Evolutionary conservation across 2,888 invertebrate species (phyloP), one percentile per base, ranked within the genome.

Genomic region (Lithophane ornitopus): DNA sequence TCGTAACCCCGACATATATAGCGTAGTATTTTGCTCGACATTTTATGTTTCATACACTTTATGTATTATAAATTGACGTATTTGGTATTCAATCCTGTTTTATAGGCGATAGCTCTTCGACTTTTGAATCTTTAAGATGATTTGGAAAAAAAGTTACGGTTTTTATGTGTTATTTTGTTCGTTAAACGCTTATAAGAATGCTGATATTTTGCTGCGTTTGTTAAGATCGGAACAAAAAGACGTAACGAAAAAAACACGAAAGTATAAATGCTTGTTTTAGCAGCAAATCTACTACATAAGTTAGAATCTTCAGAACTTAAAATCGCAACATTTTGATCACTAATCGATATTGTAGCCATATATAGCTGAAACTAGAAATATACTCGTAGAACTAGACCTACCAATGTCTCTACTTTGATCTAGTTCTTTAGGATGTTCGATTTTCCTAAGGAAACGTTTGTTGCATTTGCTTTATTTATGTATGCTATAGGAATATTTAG

Each of bases 61-160:
- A 56, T 74, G 74, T 83, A 76, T 85, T 81, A 86, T 80, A 80
- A 78, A 86, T 84, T 74, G 76, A 81, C 78, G 87, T 83, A 67
- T 76, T 80, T 76, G 41, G 62, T 74, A 74, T 78, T 77, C 76
- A 82, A 78, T 78, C 66, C 62, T 44, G 44, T 74, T 81, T 80
- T 86, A 86, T 78, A 39, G 61, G 46, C 56, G 39, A 75, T 74
- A 70, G 61, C n/a, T 67, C 59, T 68, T 74, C 75, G 59, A 67
- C 58, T 78, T 84, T 77, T 54, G 34, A 66, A 66, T 58, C n/a
- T 71, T 74, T 68, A 14, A 70, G 56, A 66, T 28, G 39, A 49
- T 58, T 75, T 58, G 49, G 26, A 22, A 75, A 22, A 52, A 26
- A 22, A 26, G 19, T 54, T 16, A 12, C n/a, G 26, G 22, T 19